Base-by-base conservation (phyloP, 2,113 vertebrate species). In the Ornithorhynchus anatinus region DNA sequence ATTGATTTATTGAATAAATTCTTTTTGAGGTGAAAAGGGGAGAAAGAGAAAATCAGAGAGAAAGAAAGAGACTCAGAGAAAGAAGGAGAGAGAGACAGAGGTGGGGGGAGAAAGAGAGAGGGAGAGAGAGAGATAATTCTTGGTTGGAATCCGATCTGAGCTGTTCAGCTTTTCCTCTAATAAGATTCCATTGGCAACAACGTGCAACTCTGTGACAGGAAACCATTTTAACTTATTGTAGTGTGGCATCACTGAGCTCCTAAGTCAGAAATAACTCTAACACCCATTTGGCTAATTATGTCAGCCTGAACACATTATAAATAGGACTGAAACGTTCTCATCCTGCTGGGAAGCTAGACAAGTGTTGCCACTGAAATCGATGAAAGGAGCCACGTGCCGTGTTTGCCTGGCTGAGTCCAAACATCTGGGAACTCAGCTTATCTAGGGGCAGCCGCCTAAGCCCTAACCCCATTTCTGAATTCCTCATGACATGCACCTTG, bases 231-330 rank as follows among this genome's bases (percentile, higher is more conserved):
- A 42, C 19, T 14, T 9, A 52, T 62, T 29, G 38, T 35, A 70
- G 83, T 66, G 39, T 4, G 20, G 25, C 8, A 35, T 29, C 0
- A 2, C 32, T 57, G 58, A 40, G 37, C 57, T 65, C 45, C 65
- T 45, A 79, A 87, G 2, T 64, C 57, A 76, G 66, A 82, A 86
- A 81, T 79, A 82, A 89, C 75, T 71, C 64, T 22, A 56, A 10
- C 4, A 5, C 38, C 62, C 60, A 60, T 52, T 79, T 76, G 33
- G 39, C n/a, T 76, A 70, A 81, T 69, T 39, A 48, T 57, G 44
- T 72, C 48, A 72, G 53, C 51, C 35, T 29, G 5, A 81, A 68
- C 0, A 0, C 22, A 63, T 73, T 45, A 60, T 29, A 74, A 77
- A 84, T 38, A 40, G 35, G 72, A n/a, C 31, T 59, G 27, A 56